Evolutionary conservation across 2,797 vertebrate genomes (phyloP).

Genomic region (Xerus rutilus): DNA sequence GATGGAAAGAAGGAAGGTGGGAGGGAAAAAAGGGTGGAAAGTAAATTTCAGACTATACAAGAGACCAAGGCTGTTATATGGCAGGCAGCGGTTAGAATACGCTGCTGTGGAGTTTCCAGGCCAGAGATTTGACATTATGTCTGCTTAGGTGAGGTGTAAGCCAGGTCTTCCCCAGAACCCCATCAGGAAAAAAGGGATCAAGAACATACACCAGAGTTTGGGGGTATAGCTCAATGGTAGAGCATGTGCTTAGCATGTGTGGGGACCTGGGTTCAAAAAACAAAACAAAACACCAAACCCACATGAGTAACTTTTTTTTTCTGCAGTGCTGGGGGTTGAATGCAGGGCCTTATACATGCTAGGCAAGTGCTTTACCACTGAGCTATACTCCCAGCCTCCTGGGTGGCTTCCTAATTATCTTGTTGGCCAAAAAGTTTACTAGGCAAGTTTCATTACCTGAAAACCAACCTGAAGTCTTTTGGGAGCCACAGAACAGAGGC

Average conservation of each 20-base stretch:
- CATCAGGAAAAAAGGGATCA: neutral
- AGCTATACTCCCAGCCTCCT: neutral
- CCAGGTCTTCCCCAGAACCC: neutral
- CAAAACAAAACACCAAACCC: neutral
- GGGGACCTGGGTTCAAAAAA: neutral
- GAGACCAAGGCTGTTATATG: neutral
- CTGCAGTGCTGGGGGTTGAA: neutral
- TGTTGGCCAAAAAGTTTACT: conserved; percentile 24
- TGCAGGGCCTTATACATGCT: neutral
- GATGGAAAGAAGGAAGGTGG: neutral
- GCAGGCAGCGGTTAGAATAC: neutral
- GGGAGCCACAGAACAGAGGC: conserved; percentile 6
- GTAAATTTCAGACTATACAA: neutral
- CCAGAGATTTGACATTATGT: neutral
- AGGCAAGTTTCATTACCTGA: conserved; percentile 56
- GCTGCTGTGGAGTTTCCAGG: neutral
- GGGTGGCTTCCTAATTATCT: conserved; percentile 47
- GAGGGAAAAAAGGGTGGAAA: neutral
- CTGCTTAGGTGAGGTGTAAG: neutral
- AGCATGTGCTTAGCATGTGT: neutral
- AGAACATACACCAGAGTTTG: neutral
- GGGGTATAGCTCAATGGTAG: neutral
- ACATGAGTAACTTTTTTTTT: neutral
- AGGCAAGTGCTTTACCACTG: neutral
- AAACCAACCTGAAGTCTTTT: conserved; percentile 52